Conservation (phyloP, 2,797 vertebrate species). For the Harpagifer antarcticus region DNA sequence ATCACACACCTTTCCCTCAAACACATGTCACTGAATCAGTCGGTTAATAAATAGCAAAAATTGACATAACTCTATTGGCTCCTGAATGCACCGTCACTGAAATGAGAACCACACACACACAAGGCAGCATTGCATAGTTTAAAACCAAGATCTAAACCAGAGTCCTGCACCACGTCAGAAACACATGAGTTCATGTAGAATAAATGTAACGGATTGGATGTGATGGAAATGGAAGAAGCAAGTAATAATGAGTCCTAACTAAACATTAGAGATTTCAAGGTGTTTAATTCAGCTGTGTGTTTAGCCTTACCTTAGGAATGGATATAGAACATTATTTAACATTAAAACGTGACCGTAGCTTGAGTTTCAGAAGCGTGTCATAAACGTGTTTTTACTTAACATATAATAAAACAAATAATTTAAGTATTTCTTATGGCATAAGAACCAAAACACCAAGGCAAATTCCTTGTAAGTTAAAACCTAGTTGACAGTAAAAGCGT, state of each 20-base stretch:
- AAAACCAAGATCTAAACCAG: slow-evolving; percentile 27
- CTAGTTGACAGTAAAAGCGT: too few relatives aligned
- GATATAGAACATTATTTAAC: neutral
- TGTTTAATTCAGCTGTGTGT: neutral
- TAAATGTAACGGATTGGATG: slow-evolving; percentile 2
- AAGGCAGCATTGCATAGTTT: slow-evolving; percentile 72
- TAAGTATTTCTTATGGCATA: too few relatives aligned
- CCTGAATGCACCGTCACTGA: neutral
- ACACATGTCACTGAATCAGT: slow-evolving; percentile 1
- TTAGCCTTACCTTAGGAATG: neutral
- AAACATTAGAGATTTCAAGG: too few relatives aligned
- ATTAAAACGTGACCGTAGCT: neutral
- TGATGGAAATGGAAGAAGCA: neutral
- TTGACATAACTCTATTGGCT: slow-evolving; percentile 19
- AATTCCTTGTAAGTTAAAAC: too few relatives aligned
- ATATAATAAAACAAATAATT: too few relatives aligned
- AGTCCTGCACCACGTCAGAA: slow-evolving; percentile 32
- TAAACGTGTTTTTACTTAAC: neutral
- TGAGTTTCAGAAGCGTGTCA: neutral
- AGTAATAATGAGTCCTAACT: neutral
- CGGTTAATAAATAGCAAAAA: slow-evolving; percentile 60
- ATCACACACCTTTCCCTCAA: neutral
- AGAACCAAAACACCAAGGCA: too few relatives aligned
- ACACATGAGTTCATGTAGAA: slow-evolving; percentile 21
- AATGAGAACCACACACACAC: slow-evolving; percentile 6